Evolutionary conservation across 2,797 vertebrate species (phyloP), one percentile per base, ranked within the genome.

Genomic region (Catamblyrhynchus diadema): DNA sequence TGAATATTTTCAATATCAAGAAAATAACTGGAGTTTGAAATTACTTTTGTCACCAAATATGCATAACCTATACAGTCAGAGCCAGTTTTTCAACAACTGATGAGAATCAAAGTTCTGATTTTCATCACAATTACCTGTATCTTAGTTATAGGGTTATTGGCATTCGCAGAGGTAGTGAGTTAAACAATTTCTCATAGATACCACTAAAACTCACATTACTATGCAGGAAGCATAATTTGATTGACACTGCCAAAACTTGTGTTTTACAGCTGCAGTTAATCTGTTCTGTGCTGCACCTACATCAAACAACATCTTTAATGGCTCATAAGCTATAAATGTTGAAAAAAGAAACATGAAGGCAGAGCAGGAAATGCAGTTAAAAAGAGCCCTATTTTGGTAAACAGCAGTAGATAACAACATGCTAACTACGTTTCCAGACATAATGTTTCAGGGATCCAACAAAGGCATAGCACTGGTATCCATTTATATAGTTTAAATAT

Each of bases 271-370:
- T 6, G 6, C n/a, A 85, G 67, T 88, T 90, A 71, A 57, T 80
- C 42, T 83, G 37, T 54, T 94, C 80, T 79, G 18, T 69, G 42
- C 48, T 87, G 57, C 44, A 89, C 42, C 67, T 91, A 82, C 53
- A 90, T 82, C 78, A 92, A 93, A 91, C n/a, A 82, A 54, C 41
- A 71, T 64, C 44, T 90, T 66, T 90, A 88, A 75, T 91, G 37
- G 27, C 18, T 89, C 48, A 67, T 86, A 93, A 89, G 90, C 88
- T 81, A 73, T 71, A 91, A 86, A 82, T 66, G 22, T 48, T 86
- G 42, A 75, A 66, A 79, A 91, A 93, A 65, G 30, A 67, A 21
- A 3, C 44, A 74, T 42, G 27, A 95, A 84, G 48, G 28, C 75
- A 91, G 33, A 73, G 18, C 3, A 91, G 35, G 21, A 93, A 94